phyloP scores from a whole-genome alignment of 2,888 invertebrate genomes.

The Megalurothrips usitatus region DNA sequence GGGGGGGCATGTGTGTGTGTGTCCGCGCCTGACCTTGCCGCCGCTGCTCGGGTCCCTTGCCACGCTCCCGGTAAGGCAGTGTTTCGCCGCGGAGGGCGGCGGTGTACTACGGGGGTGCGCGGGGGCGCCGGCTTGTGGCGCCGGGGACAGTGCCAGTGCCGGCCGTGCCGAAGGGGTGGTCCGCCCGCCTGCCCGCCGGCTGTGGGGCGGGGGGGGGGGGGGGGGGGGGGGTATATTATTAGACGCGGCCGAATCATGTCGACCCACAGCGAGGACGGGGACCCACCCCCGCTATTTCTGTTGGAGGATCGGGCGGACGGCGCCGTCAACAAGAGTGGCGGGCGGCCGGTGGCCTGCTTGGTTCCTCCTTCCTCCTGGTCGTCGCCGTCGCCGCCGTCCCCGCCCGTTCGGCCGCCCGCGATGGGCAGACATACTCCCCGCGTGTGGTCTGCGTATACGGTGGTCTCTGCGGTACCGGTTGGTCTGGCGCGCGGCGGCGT shows the following conservation, averaged over 20 bases:
- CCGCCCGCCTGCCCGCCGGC: too few species aligned
- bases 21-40: not conserved
- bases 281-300: conserved; percentile 24
- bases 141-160: too few species aligned
- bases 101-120: not conserved
- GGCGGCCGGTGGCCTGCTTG: too few species aligned
- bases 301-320: not conserved
- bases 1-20: not conserved
- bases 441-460: too few species aligned
- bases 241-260: not conserved
- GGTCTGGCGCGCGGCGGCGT: too few species aligned
- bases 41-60: not conserved
- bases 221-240: not conserved
- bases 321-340: too few species aligned
- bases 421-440: too few species aligned
- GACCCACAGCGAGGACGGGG: not conserved
- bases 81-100: not conserved
- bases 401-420: too few species aligned
- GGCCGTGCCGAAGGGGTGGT: too few species aligned
- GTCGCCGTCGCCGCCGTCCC: too few species aligned
- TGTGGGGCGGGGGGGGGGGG: not conserved
- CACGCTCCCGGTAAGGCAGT: not conserved
- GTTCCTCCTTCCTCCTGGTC: too few species aligned
- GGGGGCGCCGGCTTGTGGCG: not conserved
- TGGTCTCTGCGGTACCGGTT: too few species aligned